Percentiles rank a stretch among this genome's conserved stretches.
phyloP scores from a whole-genome alignment of 2,888 invertebrate species.

The Netelia inedita region DNA sequence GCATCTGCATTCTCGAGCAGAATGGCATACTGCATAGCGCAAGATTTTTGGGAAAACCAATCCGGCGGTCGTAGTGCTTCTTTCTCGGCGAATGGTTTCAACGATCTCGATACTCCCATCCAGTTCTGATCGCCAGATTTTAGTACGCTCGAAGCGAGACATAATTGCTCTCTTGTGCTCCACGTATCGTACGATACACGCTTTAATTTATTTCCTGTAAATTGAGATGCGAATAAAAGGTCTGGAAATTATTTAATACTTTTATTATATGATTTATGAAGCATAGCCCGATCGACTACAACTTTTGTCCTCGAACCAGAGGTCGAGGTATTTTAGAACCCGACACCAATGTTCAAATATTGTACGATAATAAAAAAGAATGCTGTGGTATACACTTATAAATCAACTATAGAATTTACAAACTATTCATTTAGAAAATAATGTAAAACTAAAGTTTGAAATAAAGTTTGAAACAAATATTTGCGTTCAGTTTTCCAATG shows the following conservation, averaged over 20 bases:
- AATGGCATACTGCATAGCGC: constrained; percentile 95
- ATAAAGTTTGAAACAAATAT: too few relatives aligned
- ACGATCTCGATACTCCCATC: constrained; percentile 93
- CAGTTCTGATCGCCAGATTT: constrained; percentile 96
- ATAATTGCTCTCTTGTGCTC: constrained; percentile 94
- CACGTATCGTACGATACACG: constrained; percentile 93
- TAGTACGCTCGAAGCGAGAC: constrained; percentile 94
- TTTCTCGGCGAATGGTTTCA: constrained; percentile 92
- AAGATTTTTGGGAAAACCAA: constrained; percentile 96
- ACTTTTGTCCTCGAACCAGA: neutral
- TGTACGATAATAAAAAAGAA: neutral
- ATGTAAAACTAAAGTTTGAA: too few relatives aligned
- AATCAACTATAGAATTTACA: too few relatives aligned
- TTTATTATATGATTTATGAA: neutral
- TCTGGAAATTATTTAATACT: neutral
- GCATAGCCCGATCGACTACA: neutral
- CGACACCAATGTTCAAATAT: neutral
- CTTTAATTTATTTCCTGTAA: constrained; percentile 86
- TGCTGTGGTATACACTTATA: neutral
- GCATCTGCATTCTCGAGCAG: constrained; percentile 93
- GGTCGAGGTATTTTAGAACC: neutral
- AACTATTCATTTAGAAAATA: too few relatives aligned
- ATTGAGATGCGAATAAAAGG: neutral
- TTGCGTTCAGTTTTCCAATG: too few relatives aligned
- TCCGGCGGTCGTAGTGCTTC: constrained; percentile 89